Percentiles rank a stretch among this genome's conserved stretches.
These are phyloP conservation scores for Drosophila tanythrix DNA, from an alignment of 2,888 invertebrate species.

Conservation along the genomic window DNA sequence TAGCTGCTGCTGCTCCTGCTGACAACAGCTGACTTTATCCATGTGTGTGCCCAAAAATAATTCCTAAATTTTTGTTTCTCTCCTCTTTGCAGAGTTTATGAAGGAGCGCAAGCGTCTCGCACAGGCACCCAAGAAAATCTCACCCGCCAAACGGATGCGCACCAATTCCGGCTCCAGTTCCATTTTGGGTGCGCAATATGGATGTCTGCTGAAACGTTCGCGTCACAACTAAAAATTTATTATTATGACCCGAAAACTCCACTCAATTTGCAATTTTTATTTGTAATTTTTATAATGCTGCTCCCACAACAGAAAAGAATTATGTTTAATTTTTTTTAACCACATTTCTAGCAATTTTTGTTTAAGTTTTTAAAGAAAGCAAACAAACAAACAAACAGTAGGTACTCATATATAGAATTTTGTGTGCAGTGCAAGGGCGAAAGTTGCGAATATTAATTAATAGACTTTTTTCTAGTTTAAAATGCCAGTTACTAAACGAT, in stretches of 20 bases:
- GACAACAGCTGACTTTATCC: slow-evolving; percentile 64
- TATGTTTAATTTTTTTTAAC: slow-evolving; percentile 14
- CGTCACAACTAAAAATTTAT: slow-evolving; percentile 54
- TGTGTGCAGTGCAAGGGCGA: slow-evolving; percentile 76
- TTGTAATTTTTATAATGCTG: slow-evolving; percentile 57
- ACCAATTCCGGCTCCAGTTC: slow-evolving; percentile 64
- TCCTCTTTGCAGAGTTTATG: slow-evolving; percentile 83
- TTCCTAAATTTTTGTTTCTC: slow-evolving; percentile 32
- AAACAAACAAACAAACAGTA: slow-evolving; percentile 21
- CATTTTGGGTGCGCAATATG: slow-evolving; percentile 57
- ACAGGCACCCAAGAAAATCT: slow-evolving; percentile 84
- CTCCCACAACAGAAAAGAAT: slow-evolving; percentile 14
- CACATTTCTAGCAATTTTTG: slow-evolving; percentile 14
- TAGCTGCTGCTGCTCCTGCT: slow-evolving; percentile 24
- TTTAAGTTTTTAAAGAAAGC: slow-evolving; percentile 42
- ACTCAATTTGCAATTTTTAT: slow-evolving; percentile 70
- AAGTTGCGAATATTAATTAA: slow-evolving; percentile 77
- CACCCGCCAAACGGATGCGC: slow-evolving; percentile 84
- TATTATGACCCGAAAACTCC: slow-evolving; percentile 21
- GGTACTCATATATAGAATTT: slow-evolving; percentile 21
- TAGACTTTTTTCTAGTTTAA: slow-evolving; percentile 50
- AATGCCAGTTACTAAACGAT: slow-evolving; percentile 45
- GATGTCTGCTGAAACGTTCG: slow-evolving; percentile 61
- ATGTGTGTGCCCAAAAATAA: slow-evolving; percentile 23
- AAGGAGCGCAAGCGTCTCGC: slow-evolving; percentile 85